These are phyloP conservation scores for Pollenia angustigena DNA, from an alignment of 2,888 invertebrate species.

Conservation along the genomic window DNA sequence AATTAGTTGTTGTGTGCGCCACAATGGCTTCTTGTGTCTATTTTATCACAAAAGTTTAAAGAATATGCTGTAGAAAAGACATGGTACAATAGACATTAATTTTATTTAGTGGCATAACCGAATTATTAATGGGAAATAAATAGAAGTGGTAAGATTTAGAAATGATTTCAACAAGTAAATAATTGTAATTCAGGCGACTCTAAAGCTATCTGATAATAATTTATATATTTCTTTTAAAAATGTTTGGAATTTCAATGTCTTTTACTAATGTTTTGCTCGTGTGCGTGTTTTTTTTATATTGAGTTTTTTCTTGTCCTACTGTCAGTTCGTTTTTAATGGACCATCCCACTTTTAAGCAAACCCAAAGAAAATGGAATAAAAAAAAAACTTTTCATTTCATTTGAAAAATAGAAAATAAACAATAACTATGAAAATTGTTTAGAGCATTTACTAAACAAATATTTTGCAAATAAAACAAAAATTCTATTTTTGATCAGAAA, in stretches of 20 bases:
- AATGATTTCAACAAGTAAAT: no score
- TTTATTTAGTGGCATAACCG: background rate
- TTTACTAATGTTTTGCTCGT: no score
- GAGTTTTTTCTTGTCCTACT: background rate
- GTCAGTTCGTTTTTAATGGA: background rate
- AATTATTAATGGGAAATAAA: slow-evolving; percentile 18
- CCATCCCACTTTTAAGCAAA: no score
- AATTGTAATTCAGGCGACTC: no score
- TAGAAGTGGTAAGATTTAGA: background rate
- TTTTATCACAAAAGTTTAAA: slow-evolving; percentile 26
- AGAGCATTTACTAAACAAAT: slow-evolving; percentile 8
- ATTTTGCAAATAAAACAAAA: background rate
- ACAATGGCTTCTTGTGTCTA: slow-evolving; percentile 3
- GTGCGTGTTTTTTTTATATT: no score
- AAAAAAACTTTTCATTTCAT: slow-evolving; percentile 8
- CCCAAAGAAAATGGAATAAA: background rate
- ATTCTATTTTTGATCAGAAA: background rate
- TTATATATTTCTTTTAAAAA: no score
- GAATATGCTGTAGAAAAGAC: slow-evolving; percentile 10
- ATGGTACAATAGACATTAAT: slow-evolving; percentile 13
- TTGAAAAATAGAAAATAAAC: background rate
- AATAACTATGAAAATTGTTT: background rate
- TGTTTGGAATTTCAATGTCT: no score
- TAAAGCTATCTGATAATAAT: no score
- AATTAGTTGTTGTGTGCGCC: background rate